These are phyloP conservation scores for Rousettus leschenaultii DNA, from an alignment of 2,113 vertebrate species.

Conservation along the genomic window DNA sequence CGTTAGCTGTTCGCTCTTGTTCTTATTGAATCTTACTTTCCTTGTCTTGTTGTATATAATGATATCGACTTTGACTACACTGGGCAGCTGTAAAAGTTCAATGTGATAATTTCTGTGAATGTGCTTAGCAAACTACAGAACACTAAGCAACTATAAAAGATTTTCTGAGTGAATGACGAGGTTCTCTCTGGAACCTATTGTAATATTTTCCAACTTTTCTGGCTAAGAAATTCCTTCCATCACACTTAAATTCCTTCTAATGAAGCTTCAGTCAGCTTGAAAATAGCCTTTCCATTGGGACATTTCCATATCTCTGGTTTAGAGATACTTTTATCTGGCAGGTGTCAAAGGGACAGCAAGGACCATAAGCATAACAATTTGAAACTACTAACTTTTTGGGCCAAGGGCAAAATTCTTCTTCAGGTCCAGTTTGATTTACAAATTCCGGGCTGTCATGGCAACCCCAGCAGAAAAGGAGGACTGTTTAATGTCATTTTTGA, in stretches of 20 bases:
- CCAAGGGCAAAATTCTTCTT: conserved; percentile 58
- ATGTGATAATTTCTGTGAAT: background rate
- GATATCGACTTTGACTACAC: background rate
- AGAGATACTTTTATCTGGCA: conserved; percentile 50
- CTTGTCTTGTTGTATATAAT: background rate
- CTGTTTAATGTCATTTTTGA: conserved; percentile 41
- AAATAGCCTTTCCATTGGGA: background rate
- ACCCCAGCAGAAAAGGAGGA: conserved; percentile 62
- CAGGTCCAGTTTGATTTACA: conserved; percentile 61
- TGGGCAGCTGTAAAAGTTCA: background rate
- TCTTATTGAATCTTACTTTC: background rate
- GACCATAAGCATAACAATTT: conserved; percentile 16
- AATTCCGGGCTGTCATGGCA: conserved; percentile 72
- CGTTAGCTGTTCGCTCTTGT: background rate
- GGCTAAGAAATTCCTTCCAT: conserved; percentile 46
- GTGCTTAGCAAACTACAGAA: conserved; percentile 17
- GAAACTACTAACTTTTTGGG: conserved; percentile 16
- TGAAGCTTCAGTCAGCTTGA: background rate
- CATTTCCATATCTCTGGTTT: background rate
- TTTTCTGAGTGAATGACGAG: background rate
- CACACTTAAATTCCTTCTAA: conserved; percentile 49
- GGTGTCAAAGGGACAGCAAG: conserved; percentile 45
- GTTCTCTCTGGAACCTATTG: background rate
- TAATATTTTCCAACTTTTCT: conserved; percentile 57
- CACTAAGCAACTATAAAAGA: background rate